Evolutionary conservation across 2,888 invertebrate genomes (phyloP).

Genomic region (Alviniconcha strummeri): DNA sequence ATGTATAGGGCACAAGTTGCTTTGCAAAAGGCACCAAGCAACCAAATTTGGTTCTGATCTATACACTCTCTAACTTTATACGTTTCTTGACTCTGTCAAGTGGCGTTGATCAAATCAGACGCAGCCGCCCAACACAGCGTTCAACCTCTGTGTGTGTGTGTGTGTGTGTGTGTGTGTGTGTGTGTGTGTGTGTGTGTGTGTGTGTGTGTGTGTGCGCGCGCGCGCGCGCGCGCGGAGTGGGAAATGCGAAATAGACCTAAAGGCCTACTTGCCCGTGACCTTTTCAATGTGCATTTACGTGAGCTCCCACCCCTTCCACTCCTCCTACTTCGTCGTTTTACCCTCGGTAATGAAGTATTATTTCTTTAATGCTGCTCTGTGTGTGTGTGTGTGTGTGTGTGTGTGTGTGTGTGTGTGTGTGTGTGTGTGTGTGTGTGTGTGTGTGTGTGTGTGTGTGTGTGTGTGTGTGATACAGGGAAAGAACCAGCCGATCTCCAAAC

Average conservation of each 20-base stretch:
- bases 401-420: slow-evolving; percentile 11
- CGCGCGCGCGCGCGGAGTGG: neutral
- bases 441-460: slow-evolving; percentile 19
- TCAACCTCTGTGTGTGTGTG: too few relatives aligned
- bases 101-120: too few relatives aligned
- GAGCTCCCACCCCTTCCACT: too few relatives aligned
- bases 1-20: too few relatives aligned
- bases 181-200: neutral
- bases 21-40: too few relatives aligned
- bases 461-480: neutral
- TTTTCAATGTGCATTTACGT: too few relatives aligned
- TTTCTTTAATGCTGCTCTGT: neutral
- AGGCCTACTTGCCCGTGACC: too few relatives aligned
- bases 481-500: neutral
- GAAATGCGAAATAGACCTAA: neutral
- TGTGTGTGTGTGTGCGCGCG: neutral
- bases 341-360: neutral
- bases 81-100: too few relatives aligned
- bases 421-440: slow-evolving; percentile 10
- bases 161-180: too few relatives aligned
- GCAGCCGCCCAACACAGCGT: too few relatives aligned
- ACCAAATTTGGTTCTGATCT: too few relatives aligned
- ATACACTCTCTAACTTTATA: too few relatives aligned
- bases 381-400: slow-evolving; percentile 4
- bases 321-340: neutral